A percentile compares a stretch with the other conserved stretches of the same genome.
phyloP scores from a whole-genome alignment of 1,140 invertebrate genomes.

The Eubasilissa regina region DNA sequence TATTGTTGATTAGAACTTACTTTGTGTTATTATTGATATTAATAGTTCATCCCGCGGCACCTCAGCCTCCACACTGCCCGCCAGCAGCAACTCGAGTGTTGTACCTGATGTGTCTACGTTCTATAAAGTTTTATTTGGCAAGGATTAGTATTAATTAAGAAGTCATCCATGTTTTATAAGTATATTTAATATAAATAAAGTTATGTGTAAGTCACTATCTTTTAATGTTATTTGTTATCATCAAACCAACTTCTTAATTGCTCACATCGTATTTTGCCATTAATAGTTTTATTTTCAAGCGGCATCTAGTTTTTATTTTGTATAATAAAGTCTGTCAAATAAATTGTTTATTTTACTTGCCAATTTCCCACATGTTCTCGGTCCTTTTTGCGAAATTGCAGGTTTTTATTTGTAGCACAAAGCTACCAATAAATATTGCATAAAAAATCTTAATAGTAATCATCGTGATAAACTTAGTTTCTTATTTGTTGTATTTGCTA shows the following conservation, averaged over 20 bases:
- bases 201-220: constrained; percentile 17
- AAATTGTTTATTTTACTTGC: no score
- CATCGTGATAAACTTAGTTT: no score
- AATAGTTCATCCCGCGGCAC: constrained; percentile 34
- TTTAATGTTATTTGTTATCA: constrained; percentile 5
- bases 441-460: no score
- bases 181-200: constrained; percentile 32
- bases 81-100: constrained; percentile 70
- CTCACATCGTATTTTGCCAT: no score
- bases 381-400: no score
- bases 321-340: not conserved
- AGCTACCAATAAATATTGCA: no score
- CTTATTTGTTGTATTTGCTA: no score
- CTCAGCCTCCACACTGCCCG: constrained; percentile 63
- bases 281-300: no score
- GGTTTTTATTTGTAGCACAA: no score
- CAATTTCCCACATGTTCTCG: no score
- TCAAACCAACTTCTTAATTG: no score
- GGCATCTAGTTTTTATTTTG: not conserved
- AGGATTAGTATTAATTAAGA: constrained; percentile 50
- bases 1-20: no score
- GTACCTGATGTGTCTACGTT: constrained; percentile 71
- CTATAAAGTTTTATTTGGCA: constrained; percentile 71
- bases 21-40: not conserved
- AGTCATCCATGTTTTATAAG: constrained; percentile 26